Base-by-base conservation (phyloP, 2,797 vertebrate species). In the Bradypus variegatus region DNA sequence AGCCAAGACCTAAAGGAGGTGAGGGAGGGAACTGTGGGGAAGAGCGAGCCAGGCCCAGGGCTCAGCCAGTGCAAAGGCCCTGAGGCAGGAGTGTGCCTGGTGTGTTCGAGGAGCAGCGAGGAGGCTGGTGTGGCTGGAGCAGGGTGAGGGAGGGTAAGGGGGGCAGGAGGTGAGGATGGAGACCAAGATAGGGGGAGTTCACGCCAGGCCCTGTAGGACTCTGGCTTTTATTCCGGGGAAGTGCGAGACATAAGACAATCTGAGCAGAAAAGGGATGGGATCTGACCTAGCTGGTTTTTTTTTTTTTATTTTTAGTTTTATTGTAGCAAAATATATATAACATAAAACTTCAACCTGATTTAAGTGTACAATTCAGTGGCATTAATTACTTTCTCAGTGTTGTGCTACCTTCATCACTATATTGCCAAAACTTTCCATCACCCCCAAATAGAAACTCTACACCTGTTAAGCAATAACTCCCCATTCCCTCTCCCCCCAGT, bases 21-120 rank as follows among this genome's bases (percentile, higher is more conserved):
- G 36, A 81, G 21, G 9, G 33, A 3, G 2, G 18, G 64, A 70
- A 6, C 6, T n/a, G 12, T 31, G 9, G 53, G 23, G 53, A 50
- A 84, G 86, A 86, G 36, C 0, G 0, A 14, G 62, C n/a, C 11
- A 0, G 41, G 50, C 29, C 6, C 16, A 25, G 41, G 25, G 45
- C 25, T 8, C 25, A 60, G 70, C 38, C 8, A 6, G 36, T 33
- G 36, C 58, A 80, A 73, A 73, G 81, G 48, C 58, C 75, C 50
- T 25, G 89, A 82, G 77, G 31, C 72, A 41, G 11, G 25, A 1
- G 1, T 15, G 79, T 64, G 21, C 31, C 65, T 15, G 36, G 65
- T 31, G 18, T 2, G 19, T 38, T 38, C 64, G 21, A 53, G 16
- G 53, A 70, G 15, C 60, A 27, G 11, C 0, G 1, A 10, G 21